phyloP scores from a whole-genome alignment of 2,797 vertebrate species.

The Cryptoblepharus egeriae region DNA sequence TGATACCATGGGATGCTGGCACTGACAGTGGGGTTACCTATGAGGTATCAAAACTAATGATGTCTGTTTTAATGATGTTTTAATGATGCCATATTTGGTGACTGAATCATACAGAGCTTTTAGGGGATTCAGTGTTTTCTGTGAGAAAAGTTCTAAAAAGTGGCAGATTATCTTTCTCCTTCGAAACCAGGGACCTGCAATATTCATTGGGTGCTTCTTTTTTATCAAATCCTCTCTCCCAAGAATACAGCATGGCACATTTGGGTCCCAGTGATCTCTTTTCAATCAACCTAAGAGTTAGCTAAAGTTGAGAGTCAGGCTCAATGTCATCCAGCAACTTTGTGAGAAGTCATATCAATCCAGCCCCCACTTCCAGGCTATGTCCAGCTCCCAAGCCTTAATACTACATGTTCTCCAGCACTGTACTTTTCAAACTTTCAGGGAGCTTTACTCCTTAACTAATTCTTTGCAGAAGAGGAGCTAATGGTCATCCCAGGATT shows the following conservation, averaged over 20 bases:
- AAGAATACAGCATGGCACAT: background rate
- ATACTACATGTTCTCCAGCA: no score
- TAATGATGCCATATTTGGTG: background rate
- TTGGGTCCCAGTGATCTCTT: background rate
- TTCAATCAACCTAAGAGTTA: background rate
- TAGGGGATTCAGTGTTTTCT: background rate
- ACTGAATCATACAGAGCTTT: background rate
- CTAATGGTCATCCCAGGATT: no score
- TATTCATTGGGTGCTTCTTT: background rate
- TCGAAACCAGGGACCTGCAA: background rate
- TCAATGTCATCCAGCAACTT: background rate
- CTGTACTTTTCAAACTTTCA: no score
- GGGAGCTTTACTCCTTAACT: no score
- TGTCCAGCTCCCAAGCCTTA: no score
- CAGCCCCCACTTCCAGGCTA: no score
- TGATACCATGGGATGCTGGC: constrained; percentile 98
- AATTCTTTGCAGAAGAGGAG: no score
- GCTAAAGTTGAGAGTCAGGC: background rate
- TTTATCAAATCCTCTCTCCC: background rate
- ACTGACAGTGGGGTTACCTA: constrained; percentile 95
- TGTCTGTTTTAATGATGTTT: background rate
- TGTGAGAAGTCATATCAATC: background rate
- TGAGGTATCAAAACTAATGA: constrained; percentile 79
- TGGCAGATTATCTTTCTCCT: background rate
- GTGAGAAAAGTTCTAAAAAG: background rate